Evolutionary conservation across 2,113 vertebrate genomes (phyloP).

Genomic region (Leucosticte australis): DNA sequence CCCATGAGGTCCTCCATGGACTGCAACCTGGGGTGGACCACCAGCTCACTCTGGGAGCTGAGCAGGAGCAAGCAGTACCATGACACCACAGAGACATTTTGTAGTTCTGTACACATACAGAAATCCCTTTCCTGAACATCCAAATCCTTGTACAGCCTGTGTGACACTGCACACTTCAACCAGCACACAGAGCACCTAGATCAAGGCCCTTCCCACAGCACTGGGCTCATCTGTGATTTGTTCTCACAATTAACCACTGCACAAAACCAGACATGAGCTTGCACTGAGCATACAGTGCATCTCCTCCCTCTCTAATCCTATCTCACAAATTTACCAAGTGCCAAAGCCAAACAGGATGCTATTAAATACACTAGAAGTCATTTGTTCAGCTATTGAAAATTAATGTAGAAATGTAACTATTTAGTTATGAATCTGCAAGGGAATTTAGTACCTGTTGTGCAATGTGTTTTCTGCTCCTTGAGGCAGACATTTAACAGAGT

Average conservation of each 20-base stretch:
- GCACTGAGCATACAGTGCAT: accelerated
- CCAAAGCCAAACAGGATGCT: not conserved
- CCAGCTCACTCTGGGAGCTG: not conserved
- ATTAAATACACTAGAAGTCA: not conserved
- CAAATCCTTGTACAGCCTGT: not conserved
- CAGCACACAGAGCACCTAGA: not conserved
- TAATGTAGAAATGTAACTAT: not conserved
- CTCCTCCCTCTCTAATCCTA: not conserved
- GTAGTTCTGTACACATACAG: not conserved
- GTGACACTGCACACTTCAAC: not conserved
- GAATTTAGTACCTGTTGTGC: not conserved
- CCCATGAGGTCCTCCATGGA: not conserved
- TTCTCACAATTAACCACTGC: not conserved
- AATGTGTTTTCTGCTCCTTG: not conserved
- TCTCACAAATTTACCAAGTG: not conserved
- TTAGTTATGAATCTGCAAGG: not conserved
- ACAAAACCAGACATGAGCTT: accelerated
- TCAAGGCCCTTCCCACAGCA: accelerated
- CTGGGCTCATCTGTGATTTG: not conserved
- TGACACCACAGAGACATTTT: not conserved
- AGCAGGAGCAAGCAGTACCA: accelerated
- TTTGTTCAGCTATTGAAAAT: not conserved
- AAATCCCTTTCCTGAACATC: not conserved
- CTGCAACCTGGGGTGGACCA: accelerated
- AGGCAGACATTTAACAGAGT: not conserved